A percentile compares a stretch with the other conserved stretches of the same genome.
Evolutionary conservation across 2,113 vertebrate genomes (phyloP).

Genomic region (Hydrochoerus hydrochaeris): DNA sequence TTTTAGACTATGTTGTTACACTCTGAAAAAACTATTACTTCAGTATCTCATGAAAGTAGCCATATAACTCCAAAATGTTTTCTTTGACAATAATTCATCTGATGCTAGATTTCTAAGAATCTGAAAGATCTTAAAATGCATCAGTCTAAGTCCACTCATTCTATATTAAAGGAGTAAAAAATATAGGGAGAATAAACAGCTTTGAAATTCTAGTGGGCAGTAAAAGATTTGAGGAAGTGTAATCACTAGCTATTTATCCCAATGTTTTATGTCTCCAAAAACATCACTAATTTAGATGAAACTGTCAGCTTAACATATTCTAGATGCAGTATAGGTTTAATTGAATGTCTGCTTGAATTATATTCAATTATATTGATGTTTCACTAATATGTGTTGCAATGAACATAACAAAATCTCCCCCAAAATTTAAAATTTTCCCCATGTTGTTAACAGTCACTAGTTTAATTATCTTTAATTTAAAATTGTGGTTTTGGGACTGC

Average conservation of each 20-base stretch:
- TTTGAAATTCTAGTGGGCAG: constrained; percentile 41
- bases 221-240: constrained; percentile 38
- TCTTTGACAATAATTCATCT: not conserved
- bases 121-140: not conserved
- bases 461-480: constrained; percentile 78
- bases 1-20: not conserved
- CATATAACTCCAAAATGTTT: not conserved
- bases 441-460: constrained; percentile 76
- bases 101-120: not conserved
- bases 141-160: not conserved
- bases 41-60: not conserved
- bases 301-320: constrained; percentile 69
- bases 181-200: not conserved
- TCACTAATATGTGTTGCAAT: constrained; percentile 72
- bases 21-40: not conserved
- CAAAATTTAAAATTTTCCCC: constrained; percentile 78
- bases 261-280: constrained; percentile 67
- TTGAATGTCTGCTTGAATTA: constrained; percentile 76
- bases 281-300: constrained; percentile 69
- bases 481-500: constrained; percentile 61
- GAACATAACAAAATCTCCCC: constrained; percentile 79
- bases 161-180: not conserved
- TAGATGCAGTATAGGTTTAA: constrained; percentile 62
- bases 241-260: constrained; percentile 64
- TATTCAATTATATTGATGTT: constrained; percentile 77